Evolutionary conservation across 64 coral and sea anemone genomes (phyloP).

Genomic region (Dendronephthya gigantea): DNA sequence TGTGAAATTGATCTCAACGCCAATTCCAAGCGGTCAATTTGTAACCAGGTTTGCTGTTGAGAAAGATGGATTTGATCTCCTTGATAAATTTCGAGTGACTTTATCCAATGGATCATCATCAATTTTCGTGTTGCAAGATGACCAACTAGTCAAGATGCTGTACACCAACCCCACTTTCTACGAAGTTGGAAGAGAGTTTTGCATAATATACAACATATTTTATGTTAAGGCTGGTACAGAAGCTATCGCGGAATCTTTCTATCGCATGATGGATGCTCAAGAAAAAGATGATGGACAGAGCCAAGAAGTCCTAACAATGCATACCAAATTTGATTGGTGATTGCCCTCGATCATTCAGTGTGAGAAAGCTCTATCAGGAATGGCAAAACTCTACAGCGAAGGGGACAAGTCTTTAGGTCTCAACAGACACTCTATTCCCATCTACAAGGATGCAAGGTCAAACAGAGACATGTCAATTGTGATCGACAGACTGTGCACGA

Average conservation of each 20-base stretch:
- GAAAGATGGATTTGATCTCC: constrained; percentile 4
- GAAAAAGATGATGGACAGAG: constrained; percentile 3
- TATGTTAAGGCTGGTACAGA: not conserved
- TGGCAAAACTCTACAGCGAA: no score
- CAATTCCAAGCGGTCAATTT: not conserved
- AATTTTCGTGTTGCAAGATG: no score
- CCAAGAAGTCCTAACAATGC: not conserved
- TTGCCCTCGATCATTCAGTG: no score
- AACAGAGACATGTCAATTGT: no score
- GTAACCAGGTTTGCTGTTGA: not conserved
- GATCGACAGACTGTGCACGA: no score
- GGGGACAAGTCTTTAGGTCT: no score
- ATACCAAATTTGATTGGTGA: constrained; percentile 8
- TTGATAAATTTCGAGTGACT: no score
- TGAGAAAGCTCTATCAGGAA: not conserved
- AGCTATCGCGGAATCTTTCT: not conserved
- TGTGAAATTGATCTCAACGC: no score
- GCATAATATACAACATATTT: constrained; percentile 8
- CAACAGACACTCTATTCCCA: no score
- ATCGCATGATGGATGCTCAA: constrained; percentile 1
- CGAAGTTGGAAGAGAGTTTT: no score
- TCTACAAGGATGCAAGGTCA: no score
- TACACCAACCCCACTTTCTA: not conserved
- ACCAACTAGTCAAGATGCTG: not conserved
- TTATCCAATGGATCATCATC: no score